Evolutionary conservation across 2,797 vertebrate genomes (phyloP).

Genomic region (Sebastes matsubarae): DNA sequence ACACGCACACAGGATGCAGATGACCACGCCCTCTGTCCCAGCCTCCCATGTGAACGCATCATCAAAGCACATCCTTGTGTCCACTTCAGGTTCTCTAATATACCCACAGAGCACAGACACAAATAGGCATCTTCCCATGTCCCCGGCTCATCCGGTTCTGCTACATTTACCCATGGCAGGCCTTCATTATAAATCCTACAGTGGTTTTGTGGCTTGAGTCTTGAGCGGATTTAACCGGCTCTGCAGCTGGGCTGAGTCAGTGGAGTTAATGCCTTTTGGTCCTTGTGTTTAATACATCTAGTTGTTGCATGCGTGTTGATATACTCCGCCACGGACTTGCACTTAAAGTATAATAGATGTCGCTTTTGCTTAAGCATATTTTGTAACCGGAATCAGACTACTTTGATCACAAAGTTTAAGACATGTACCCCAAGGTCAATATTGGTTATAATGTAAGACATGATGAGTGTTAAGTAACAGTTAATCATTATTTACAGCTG

Average conservation of each 20-base stretch:
- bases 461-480: not conserved
- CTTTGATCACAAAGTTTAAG: not conserved
- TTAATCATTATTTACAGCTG: not conserved
- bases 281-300: slow-evolving; percentile 21
- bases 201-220: slow-evolving; percentile 50
- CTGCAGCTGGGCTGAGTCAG: slow-evolving; percentile 46
- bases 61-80: not conserved
- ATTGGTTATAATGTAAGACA: not conserved
- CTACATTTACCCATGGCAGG: slow-evolving; percentile 30
- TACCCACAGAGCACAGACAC: slow-evolving; percentile 14
- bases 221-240: slow-evolving; percentile 27
- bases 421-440: not conserved
- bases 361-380: not conserved
- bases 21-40: not conserved
- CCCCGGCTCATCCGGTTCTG: slow-evolving; percentile 17
- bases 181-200: slow-evolving; percentile 44
- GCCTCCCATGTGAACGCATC: slow-evolving; percentile 5
- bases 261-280: slow-evolving; percentile 34
- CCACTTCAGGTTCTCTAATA: slow-evolving; percentile 27
- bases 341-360: not conserved
- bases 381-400: not conserved
- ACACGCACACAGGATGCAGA: not conserved
- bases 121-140: slow-evolving; percentile 32
- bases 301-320: slow-evolving; percentile 3
- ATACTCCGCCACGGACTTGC: not conserved